Evolutionary conservation across 2,113 vertebrate species (phyloP), one percentile per base, ranked within the genome.

Genomic region (Diglossa brunneiventris): DNA sequence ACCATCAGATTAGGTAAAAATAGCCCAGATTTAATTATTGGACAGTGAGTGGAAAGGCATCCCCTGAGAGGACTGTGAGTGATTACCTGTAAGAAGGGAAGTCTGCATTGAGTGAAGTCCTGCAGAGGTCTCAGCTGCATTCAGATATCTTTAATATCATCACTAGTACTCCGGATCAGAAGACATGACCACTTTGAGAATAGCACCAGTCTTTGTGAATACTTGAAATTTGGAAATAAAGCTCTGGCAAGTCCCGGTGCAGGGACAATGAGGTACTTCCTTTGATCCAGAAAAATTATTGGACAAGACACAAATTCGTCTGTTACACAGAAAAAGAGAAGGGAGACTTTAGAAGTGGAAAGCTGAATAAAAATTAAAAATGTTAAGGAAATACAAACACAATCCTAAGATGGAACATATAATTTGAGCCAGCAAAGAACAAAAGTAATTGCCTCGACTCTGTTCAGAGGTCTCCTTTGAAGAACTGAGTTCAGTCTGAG

Each of bases 231-330:
- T 75, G 27, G 50, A 70, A 37, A 23, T 66, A 74, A 81, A 64
- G 4, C 11, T 74, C 41, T 52, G 31, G 31, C 19, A 66, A 74
- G n/a, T 49, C 27, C 9, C 15, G 8, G 15, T 63, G 14, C 42
- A n/a, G 17, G 31, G 26, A 53, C 10, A 59, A 67, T 0, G 0
- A 68, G 31, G 14, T 53, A 33, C 15, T 83, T 58, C 2, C 20
- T 53, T 49, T 47, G 21, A 27, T 33, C 33, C 35, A 74, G 61
- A 66, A 92, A 74, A 78, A 69, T 28, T 39, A 47, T 16, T 31
- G 55, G 44, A 56, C 7, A 66, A 78, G 41, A 88, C 73, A 13
- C 3, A 53, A 87, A 14, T 7, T 9, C 26, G n/a, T 39, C 7
- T 67, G 17, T 14, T 76, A 55, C 15, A 30, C 10, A 80, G 42